phyloP scores from a whole-genome alignment of 2,797 vertebrate species.

The Falco concolor region DNA sequence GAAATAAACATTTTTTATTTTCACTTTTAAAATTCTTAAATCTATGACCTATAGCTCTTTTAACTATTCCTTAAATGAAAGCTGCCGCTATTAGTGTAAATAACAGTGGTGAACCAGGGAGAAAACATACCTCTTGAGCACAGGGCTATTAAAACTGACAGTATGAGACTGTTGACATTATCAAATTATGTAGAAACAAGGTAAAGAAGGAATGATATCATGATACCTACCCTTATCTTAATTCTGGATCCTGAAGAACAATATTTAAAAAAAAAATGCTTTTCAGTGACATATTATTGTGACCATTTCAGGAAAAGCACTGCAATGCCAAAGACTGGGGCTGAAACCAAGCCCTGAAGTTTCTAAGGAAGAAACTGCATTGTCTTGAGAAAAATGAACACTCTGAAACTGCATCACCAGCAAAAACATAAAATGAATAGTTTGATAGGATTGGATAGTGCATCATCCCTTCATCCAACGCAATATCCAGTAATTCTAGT shows the following conservation, averaged over 20 bases:
- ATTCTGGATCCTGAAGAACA: neutral
- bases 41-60: neutral
- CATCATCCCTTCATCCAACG: neutral
- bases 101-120: neutral
- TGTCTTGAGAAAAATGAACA: neutral
- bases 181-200: neutral
- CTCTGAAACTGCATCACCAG: neutral
- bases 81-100: neutral
- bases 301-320: neutral
- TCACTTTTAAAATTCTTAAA: neutral
- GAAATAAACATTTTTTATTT: neutral
- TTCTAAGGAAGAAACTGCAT: neutral
- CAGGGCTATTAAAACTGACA: neutral
- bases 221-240: neutral
- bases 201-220: neutral
- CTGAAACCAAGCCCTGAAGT: neutral
- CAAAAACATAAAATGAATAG: neutral
- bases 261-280: neutral
- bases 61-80: neutral
- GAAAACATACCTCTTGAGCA: neutral
- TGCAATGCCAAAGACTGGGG: neutral
- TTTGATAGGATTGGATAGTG: neutral
- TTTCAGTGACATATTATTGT: neutral
- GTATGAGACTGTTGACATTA: neutral
- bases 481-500: neutral